Conservation (phyloP, 2,888 invertebrate species). For the Hecatera dysodea region DNA sequence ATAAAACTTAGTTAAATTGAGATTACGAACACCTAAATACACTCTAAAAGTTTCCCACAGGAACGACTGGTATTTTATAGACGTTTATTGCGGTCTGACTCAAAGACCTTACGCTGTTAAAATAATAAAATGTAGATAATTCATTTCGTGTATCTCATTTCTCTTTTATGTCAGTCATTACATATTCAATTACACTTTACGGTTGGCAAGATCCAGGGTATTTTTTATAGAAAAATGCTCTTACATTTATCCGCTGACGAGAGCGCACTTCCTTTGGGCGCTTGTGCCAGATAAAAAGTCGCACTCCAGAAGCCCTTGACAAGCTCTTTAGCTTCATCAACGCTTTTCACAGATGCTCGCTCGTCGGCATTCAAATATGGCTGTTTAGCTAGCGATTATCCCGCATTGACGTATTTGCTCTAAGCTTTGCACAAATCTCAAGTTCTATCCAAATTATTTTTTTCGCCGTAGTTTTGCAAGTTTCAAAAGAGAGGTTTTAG, state of each 20-base stretch:
- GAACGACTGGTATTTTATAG: slow-evolving; percentile 51
- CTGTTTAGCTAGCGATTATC: slow-evolving; percentile 68
- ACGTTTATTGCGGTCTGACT: slow-evolving; percentile 55
- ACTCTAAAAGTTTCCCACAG: slow-evolving; percentile 52
- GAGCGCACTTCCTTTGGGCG: slow-evolving; percentile 46
- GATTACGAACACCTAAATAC: slow-evolving; percentile 45
- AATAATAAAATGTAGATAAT: slow-evolving; percentile 52
- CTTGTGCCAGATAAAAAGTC: slow-evolving; percentile 62
- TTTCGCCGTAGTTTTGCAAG: not conserved
- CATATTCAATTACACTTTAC: slow-evolving; percentile 61
- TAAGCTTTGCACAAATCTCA: slow-evolving; percentile 19
- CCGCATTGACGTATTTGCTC: slow-evolving; percentile 59
- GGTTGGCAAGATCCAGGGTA: slow-evolving; percentile 28
- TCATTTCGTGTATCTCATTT: slow-evolving; percentile 49
- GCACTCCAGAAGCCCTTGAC: slow-evolving; percentile 60
- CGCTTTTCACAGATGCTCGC: slow-evolving; percentile 71
- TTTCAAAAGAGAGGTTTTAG: not conserved
- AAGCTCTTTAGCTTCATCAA: slow-evolving; percentile 71
- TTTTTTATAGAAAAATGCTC: slow-evolving; percentile 54
- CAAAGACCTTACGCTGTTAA: slow-evolving; percentile 38
- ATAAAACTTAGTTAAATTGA: slow-evolving; percentile 54
- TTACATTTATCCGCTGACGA: slow-evolving; percentile 34
- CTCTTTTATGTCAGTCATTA: slow-evolving; percentile 59
- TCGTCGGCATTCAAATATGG: slow-evolving; percentile 63
- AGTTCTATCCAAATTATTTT: slow-evolving; percentile 1